Conservation (phyloP, 1,140 invertebrate genomes). For the Ephestia elutella region DNA sequence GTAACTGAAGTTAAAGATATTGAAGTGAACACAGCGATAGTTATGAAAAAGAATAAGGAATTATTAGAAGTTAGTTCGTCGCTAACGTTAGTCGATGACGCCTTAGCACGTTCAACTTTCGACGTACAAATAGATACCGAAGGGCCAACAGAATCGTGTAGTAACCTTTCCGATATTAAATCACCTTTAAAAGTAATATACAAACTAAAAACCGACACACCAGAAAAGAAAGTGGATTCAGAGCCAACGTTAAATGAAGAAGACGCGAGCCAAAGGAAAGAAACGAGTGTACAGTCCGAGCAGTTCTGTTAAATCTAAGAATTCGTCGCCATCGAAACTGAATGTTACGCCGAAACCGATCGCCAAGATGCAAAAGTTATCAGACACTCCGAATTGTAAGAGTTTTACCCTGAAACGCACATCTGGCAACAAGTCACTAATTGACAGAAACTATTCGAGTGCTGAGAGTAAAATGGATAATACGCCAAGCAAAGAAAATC, state of each 20-base stretch:
- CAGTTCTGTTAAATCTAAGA: slow-evolving; percentile 16
- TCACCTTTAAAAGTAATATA: slow-evolving; percentile 38
- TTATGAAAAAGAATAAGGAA: slow-evolving; percentile 52
- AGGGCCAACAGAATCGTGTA: background rate
- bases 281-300: slow-evolving; percentile 44
- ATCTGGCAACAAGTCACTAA: background rate
- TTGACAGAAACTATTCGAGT: background rate
- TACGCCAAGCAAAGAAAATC: slow-evolving; percentile 3
- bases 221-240: slow-evolving; percentile 27
- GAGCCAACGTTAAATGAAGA: slow-evolving; percentile 33
- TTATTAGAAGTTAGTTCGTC: slow-evolving; percentile 45
- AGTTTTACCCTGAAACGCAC: background rate
- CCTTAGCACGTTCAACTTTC: slow-evolving; percentile 19
- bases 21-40: slow-evolving; percentile 52
- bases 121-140: slow-evolving; percentile 23
- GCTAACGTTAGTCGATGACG: slow-evolving; percentile 52
- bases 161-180: background rate
- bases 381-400: slow-evolving; percentile 27
- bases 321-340: background rate
- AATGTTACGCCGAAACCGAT: slow-evolving; percentile 49
- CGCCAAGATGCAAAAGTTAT: slow-evolving; percentile 49
- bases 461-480: background rate
- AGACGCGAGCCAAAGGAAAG: slow-evolving; percentile 18
- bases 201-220: slow-evolving; percentile 13
- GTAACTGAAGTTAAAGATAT: slow-evolving; percentile 27